Conservation (phyloP, 2,888 invertebrate species). For the Orthosia gracilis region DNA sequence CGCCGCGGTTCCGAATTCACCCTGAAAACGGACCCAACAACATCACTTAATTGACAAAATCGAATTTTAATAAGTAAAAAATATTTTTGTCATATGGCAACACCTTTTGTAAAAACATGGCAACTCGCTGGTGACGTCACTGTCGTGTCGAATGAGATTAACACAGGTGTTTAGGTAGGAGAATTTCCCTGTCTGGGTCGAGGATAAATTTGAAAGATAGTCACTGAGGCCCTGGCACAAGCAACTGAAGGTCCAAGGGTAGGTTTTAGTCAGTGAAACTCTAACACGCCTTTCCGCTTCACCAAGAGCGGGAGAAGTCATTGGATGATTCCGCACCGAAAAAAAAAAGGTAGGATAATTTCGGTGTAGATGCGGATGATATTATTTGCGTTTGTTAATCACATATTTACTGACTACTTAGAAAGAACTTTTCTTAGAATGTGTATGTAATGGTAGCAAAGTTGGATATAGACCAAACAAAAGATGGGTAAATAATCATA, state of each 20-base stretch:
- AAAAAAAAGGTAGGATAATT: not conserved
- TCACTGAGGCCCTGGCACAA: no score
- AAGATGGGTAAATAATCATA: no score
- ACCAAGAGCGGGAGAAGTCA: no score
- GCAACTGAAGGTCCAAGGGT: no score
- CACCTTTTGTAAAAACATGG: constrained; percentile 9
- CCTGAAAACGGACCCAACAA: constrained; percentile 89
- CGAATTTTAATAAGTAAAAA: not conserved
- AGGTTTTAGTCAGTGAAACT: no score
- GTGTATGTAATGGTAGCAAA: not conserved
- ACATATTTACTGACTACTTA: not conserved
- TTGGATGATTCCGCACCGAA: no score
- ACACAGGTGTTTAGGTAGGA: not conserved
- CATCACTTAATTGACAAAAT: constrained; percentile 31
- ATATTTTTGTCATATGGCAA: constrained; percentile 7
- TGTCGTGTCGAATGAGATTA: not conserved
- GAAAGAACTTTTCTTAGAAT: not conserved
- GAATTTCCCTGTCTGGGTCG: no score
- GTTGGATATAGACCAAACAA: not conserved
- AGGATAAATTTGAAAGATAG: no score
- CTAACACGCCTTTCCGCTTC: no score
- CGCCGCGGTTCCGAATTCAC: constrained; percentile 91
- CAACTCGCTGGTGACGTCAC: constrained; percentile 7
- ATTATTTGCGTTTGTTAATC: no score
- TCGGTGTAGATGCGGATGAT: no score